These are phyloP conservation scores for Sturnus vulgaris DNA, from an alignment of 2,113 vertebrate genomes.

Conservation along the genomic window DNA sequence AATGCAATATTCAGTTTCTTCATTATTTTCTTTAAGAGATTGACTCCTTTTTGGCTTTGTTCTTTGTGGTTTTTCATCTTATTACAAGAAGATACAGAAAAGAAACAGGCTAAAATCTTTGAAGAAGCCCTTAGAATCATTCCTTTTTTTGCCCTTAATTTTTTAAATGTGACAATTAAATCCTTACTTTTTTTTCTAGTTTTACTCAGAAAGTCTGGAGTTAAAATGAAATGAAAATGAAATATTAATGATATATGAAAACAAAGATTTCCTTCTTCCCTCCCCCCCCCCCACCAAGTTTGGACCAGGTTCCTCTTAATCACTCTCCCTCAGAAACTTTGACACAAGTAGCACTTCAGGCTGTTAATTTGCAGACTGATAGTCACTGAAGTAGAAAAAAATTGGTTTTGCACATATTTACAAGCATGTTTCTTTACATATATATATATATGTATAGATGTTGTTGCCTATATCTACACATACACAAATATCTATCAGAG, in stretches of 20 bases:
- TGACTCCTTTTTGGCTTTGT: neutral
- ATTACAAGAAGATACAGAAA: neutral
- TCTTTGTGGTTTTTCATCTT: neutral
- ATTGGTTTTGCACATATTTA: neutral
- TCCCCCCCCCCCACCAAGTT: fast-evolving
- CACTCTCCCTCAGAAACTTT: neutral
- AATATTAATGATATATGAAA: neutral
- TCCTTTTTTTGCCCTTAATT: neutral
- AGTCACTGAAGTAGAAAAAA: neutral
- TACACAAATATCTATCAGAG: neutral
- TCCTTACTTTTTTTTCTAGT: neutral
- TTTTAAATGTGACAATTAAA: neutral
- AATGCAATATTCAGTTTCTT: neutral
- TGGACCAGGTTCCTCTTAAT: neutral
- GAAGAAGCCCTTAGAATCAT: neutral
- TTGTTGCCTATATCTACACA: neutral
- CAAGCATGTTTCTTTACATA: fast-evolving
- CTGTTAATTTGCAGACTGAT: neutral
- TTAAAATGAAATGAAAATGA: neutral
- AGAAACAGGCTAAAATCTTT: neutral
- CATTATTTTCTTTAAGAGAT: neutral
- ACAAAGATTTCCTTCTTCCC: neutral
- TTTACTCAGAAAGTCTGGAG: neutral
- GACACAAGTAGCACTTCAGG: fast-evolving
- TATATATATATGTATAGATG: neutral